These are phyloP conservation scores for Phylloscopus whistleri DNA, from an alignment of 2,113 vertebrate species.

Conservation along the genomic window DNA sequence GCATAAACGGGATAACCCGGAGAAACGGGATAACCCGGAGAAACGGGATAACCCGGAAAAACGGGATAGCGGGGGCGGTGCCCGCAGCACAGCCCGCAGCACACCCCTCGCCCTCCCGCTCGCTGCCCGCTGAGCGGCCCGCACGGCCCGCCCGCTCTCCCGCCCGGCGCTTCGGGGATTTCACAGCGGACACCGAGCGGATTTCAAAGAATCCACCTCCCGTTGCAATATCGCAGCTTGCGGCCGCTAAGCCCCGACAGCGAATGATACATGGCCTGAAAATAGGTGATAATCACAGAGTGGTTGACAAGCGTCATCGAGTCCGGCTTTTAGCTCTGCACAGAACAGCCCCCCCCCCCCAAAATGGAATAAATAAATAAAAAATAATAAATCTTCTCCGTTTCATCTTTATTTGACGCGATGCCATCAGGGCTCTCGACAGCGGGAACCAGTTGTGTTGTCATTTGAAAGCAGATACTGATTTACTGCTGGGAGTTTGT, in stretches of 20 bases:
- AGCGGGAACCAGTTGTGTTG: neutral
- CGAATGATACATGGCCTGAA: accelerated
- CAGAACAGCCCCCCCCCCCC: too few relatives aligned
- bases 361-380: neutral
- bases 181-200: neutral
- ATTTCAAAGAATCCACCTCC: neutral
- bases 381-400: neutral
- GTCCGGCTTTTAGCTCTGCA: neutral
- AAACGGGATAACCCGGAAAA: too few relatives aligned
- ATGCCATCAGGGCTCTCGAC: neutral
- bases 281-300: accelerated
- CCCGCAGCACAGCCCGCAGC: too few relatives aligned
- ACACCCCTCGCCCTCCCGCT: neutral
- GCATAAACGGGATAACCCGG: too few relatives aligned
- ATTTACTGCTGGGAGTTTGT: neutral
- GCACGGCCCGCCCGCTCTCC: too few relatives aligned
- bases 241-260: neutral
- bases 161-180: too few relatives aligned
- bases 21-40: too few relatives aligned
- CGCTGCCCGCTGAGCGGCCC: too few relatives aligned
- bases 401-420: neutral
- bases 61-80: too few relatives aligned
- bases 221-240: accelerated
- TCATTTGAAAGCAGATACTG: neutral
- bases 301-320: neutral